Conservation (phyloP, 2,113 vertebrate genomes). For the Plestiodon gilberti region DNA sequence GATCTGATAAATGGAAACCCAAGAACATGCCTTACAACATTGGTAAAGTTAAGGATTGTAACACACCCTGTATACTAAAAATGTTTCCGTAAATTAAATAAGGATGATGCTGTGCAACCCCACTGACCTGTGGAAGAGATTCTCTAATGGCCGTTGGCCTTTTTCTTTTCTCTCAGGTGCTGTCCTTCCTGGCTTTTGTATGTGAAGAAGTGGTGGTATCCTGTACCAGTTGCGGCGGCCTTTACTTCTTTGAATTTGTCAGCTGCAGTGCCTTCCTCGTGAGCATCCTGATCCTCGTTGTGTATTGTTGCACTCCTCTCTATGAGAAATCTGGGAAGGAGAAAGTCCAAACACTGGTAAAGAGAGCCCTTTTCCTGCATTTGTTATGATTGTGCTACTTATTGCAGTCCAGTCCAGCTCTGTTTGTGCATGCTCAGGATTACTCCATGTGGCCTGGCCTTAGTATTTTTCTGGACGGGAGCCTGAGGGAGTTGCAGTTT, state of each 20-base stretch:
- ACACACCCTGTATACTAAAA: too few species aligned
- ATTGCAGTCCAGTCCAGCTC: neutral
- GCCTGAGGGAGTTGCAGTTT: neutral
- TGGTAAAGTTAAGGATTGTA: neutral
- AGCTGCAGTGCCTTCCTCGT: constrained; percentile 91
- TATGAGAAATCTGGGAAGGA: constrained; percentile 67
- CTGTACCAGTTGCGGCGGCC: constrained; percentile 75
- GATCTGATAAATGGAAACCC: neutral
- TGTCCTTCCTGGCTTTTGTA: constrained; percentile 88
- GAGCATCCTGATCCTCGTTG: constrained; percentile 79
- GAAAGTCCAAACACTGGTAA: constrained; percentile 78
- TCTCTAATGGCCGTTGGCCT: neutral
- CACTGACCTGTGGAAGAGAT: neutral
- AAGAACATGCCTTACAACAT: neutral
- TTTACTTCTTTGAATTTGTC: constrained; percentile 93
- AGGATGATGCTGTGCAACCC: neutral
- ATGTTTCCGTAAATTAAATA: neutral
- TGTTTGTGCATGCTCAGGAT: neutral
- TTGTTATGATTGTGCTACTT: neutral
- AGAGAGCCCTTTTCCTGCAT: constrained; percentile 21
- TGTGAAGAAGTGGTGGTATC: constrained; percentile 84
- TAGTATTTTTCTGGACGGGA: neutral
- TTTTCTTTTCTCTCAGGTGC: constrained; percentile 71
- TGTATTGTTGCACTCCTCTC: constrained; percentile 77
- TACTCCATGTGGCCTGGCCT: neutral